Conservation (phyloP, 2,888 invertebrate genomes). For the Apomyelois bistriatella region DNA sequence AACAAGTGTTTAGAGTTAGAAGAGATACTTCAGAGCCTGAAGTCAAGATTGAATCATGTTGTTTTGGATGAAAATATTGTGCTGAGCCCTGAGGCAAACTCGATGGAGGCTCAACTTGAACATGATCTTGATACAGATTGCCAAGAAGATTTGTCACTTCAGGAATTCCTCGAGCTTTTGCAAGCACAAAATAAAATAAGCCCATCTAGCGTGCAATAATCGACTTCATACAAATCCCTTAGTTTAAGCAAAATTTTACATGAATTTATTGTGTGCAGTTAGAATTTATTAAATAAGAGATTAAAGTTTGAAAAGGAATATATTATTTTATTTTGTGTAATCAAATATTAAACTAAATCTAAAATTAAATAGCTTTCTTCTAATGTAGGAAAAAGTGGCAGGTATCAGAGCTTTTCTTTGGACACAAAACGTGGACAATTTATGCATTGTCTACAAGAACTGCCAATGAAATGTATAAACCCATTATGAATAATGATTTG, state of each 20-base stretch:
- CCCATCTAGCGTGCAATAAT: constrained; percentile 62
- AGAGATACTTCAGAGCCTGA: constrained; percentile 73
- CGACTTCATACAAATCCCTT: constrained; percentile 24
- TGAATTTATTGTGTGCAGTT: constrained; percentile 70
- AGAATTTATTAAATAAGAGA: constrained; percentile 51
- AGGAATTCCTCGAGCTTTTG: constrained; percentile 71
- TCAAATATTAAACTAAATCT: no score
- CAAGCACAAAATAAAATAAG: constrained; percentile 70
- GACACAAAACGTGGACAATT: no score
- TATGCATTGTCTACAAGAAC: no score
- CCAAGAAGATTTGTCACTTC: constrained; percentile 73
- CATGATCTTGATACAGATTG: constrained; percentile 76
- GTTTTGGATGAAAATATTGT: constrained; percentile 74
- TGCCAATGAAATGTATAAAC: no score
- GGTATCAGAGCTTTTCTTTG: no score
- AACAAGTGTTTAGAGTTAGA: constrained; percentile 75
- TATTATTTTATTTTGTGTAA: neutral
- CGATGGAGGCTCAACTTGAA: constrained; percentile 70
- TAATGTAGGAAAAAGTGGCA: no score
- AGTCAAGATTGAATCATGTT: constrained; percentile 72
- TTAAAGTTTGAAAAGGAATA: constrained; percentile 43
- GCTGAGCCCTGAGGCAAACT: constrained; percentile 72
- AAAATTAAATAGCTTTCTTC: no score
- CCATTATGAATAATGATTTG: no score
- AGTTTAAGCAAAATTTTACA: constrained; percentile 48